These are phyloP conservation scores for Tricholauxania praeusta DNA, from an alignment of 2,888 invertebrate genomes.

Conservation along the genomic window DNA sequence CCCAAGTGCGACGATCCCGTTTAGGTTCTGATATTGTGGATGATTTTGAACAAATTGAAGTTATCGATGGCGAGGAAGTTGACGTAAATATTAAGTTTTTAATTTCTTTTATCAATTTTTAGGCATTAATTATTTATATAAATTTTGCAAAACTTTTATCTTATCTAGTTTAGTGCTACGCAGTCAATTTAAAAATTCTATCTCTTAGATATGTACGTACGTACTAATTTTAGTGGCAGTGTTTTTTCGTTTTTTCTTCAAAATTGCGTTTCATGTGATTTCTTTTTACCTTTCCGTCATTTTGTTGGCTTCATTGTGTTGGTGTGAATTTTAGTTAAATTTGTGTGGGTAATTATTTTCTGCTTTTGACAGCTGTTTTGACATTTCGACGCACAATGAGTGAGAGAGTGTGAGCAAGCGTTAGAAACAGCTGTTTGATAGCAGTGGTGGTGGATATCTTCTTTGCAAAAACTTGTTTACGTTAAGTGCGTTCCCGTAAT, in stretches of 20 bases:
- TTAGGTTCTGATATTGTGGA: constrained; percentile 39
- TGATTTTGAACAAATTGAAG: constrained; percentile 57
- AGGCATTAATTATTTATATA: constrained; percentile 16
- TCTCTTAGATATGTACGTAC: no score
- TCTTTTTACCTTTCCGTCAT: not conserved
- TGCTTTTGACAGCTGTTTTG: constrained; percentile 14
- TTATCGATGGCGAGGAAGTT: constrained; percentile 58
- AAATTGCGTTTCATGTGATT: not conserved
- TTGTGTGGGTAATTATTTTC: not conserved
- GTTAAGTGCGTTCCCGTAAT: not conserved
- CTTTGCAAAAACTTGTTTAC: not conserved
- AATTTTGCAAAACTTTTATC: not conserved
- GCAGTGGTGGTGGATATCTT: constrained; percentile 5
- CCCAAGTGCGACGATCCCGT: constrained; percentile 11
- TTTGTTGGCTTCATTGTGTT: constrained; percentile 1
- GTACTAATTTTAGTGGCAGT: no score
- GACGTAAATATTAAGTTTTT: constrained; percentile 54
- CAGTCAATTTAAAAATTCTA: no score
- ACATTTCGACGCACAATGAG: not conserved
- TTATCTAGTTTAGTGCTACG: constrained; percentile 1
- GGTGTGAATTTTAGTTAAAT: not conserved
- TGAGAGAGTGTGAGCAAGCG: no score
- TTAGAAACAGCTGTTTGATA: constrained; percentile 20
- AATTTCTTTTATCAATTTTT: constrained; percentile 36
- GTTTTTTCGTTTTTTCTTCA: no score